Conservation (phyloP, 1,140 invertebrate genomes). For the Tetramorium simillimum region DNA sequence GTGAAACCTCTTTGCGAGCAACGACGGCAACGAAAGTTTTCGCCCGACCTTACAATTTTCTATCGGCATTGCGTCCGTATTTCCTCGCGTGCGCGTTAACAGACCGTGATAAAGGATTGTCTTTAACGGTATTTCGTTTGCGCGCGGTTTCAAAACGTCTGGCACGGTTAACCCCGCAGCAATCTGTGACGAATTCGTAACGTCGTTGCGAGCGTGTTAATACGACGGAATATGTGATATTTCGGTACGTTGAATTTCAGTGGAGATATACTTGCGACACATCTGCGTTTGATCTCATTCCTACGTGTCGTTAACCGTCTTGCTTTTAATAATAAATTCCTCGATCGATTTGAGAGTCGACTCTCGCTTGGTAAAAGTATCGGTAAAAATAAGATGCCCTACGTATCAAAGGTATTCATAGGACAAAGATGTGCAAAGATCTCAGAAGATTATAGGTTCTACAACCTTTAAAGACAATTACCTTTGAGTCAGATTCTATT, state of each 20-base stretch:
- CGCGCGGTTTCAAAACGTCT: slow-evolving; percentile 1
- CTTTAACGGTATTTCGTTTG: slow-evolving; percentile 13
- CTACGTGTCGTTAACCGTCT: background rate
- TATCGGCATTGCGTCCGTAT: background rate
- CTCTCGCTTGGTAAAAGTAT: background rate
- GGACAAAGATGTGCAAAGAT: background rate
- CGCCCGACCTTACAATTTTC: background rate
- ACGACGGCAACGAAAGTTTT: background rate
- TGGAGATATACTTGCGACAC: background rate
- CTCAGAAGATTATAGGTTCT: background rate
- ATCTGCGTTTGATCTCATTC: background rate
- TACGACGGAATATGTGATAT: background rate
- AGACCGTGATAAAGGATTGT: slow-evolving; percentile 5
- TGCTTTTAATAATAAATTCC: background rate
- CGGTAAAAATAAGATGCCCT: background rate
- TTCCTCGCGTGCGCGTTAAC: background rate
- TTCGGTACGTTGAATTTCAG: background rate
- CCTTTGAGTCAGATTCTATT: background rate
- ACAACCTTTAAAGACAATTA: background rate
- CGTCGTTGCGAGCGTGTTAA: background rate
- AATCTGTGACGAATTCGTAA: slow-evolving; percentile 11
- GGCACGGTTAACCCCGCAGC: background rate
- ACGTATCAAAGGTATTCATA: background rate
- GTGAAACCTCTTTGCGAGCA: background rate
- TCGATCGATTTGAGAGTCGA: background rate